phyloP scores from a whole-genome alignment of 2,888 invertebrate species.

The Philaethria dido region DNA sequence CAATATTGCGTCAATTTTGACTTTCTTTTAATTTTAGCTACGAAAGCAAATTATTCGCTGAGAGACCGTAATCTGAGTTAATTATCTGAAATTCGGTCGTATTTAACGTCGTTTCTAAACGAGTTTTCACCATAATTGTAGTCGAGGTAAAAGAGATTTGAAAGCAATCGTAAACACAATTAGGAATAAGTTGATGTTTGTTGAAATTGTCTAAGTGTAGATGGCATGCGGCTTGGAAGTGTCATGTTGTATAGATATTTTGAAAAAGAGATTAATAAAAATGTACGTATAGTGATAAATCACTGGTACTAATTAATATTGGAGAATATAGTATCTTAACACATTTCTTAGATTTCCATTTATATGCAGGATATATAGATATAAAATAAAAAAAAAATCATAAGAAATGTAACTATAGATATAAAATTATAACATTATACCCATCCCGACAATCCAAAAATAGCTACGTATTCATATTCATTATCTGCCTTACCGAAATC shows the following conservation, averaged over 20 bases:
- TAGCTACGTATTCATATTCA: too few relatives aligned
- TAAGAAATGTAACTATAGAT: too few relatives aligned
- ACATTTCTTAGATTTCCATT: too few relatives aligned
- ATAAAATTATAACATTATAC: too few relatives aligned
- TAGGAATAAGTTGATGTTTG: conserved; percentile 74
- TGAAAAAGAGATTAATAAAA: too few relatives aligned
- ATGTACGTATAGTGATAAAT: too few relatives aligned
- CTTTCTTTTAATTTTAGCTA: conserved; percentile 60
- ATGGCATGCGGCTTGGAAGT: conserved; percentile 52
- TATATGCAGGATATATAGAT: too few relatives aligned
- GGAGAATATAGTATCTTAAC: too few relatives aligned
- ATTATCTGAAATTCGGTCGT: conserved; percentile 79
- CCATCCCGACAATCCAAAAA: too few relatives aligned
- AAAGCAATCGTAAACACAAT: conserved; percentile 80
- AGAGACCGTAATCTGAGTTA: conserved; percentile 78
- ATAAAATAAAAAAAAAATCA: too few relatives aligned
- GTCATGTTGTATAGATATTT: background rate
- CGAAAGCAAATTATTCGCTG: conserved; percentile 69
- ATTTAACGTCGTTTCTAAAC: conserved; percentile 76
- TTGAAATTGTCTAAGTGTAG: conserved; percentile 66
- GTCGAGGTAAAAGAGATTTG: conserved; percentile 74
- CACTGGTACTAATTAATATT: too few relatives aligned
- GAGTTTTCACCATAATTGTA: conserved; percentile 77
- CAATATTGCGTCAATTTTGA: conserved; percentile 48
- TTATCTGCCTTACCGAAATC: too few relatives aligned